Conservation (phyloP, 2,888 invertebrate genomes). For the Netelia virgata region DNA sequence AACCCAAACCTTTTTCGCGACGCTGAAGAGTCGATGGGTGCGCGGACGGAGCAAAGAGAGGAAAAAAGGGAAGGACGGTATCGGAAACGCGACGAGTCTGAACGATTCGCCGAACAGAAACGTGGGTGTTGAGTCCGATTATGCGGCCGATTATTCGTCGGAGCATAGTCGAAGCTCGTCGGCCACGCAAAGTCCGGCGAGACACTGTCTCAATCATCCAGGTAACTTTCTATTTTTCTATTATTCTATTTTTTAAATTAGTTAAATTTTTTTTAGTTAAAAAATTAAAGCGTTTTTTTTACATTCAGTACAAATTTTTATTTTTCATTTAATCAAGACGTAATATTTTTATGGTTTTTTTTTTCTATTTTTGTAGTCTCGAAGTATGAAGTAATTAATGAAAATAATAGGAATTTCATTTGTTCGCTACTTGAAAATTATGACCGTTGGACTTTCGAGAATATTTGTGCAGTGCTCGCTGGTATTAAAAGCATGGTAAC, state of each 20-base stretch:
- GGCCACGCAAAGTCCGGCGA: slow-evolving; percentile 91
- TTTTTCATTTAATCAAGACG: not conserved
- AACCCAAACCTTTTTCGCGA: slow-evolving; percentile 93
- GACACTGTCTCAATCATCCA: slow-evolving; percentile 88
- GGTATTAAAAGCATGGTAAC: not conserved
- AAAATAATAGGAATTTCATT: not conserved
- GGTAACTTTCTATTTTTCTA: slow-evolving; percentile 79
- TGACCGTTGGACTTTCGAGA: not conserved
- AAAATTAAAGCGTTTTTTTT: no score
- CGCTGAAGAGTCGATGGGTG: slow-evolving; percentile 93
- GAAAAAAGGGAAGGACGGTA: slow-evolving; percentile 87
- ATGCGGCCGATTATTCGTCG: slow-evolving; percentile 93
- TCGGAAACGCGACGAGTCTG: slow-evolving; percentile 79
- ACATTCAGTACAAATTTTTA: not conserved
- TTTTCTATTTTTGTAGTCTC: no score
- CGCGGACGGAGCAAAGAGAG: slow-evolving; percentile 91
- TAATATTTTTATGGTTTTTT: no score
- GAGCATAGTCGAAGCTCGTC: slow-evolving; percentile 89
- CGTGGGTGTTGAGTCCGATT: slow-evolving; percentile 86
- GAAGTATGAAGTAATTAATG: no score
- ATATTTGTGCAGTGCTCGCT: not conserved
- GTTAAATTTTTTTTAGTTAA: not conserved
- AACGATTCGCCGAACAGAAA: slow-evolving; percentile 84
- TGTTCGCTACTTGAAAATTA: not conserved
- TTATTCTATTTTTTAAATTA: no score